phyloP scores from a whole-genome alignment of 2,113 vertebrate species.

The Pedionomus torquatus region DNA sequence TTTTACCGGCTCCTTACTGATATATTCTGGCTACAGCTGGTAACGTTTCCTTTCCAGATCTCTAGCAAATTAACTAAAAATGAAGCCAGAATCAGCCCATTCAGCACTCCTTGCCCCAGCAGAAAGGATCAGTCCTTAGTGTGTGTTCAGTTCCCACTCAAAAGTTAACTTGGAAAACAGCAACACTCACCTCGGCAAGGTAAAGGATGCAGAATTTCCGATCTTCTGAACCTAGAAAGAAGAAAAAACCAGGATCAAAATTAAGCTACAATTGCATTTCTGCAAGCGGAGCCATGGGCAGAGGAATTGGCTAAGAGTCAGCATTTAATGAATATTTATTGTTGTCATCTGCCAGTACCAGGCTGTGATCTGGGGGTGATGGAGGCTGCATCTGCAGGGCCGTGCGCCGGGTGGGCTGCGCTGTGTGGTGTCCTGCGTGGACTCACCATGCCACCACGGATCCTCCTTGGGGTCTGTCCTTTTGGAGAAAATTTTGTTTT shows the following conservation, averaged over 20 bases:
- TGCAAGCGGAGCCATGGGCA: not conserved
- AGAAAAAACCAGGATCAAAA: slow-evolving; percentile 1
- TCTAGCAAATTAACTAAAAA: not conserved
- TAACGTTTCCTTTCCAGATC: not conserved
- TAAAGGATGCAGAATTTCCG: slow-evolving; percentile 87
- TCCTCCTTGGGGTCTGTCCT: not conserved
- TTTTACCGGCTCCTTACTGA: not conserved
- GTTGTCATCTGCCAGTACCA: slow-evolving; percentile 30
- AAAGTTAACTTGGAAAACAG: not conserved
- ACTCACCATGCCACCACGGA: accelerated
- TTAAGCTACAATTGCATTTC: not conserved
- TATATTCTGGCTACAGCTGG: not conserved
- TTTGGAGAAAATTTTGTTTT: not conserved
- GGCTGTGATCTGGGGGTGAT: slow-evolving; percentile 32
- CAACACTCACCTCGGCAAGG: slow-evolving; percentile 81
- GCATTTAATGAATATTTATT: not conserved
- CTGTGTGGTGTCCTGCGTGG: not conserved
- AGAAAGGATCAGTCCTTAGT: not conserved
- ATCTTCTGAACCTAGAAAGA: slow-evolving; percentile 78
- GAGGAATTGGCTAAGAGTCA: not conserved
- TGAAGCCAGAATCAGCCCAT: not conserved
- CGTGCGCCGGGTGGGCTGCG: accelerated
- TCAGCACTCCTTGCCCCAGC: not conserved
- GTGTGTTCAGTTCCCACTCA: not conserved
- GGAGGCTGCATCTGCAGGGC: slow-evolving; percentile 25